Conservation (phyloP, 2,797 vertebrate species). For the Phoeniculus purpureus region DNA sequence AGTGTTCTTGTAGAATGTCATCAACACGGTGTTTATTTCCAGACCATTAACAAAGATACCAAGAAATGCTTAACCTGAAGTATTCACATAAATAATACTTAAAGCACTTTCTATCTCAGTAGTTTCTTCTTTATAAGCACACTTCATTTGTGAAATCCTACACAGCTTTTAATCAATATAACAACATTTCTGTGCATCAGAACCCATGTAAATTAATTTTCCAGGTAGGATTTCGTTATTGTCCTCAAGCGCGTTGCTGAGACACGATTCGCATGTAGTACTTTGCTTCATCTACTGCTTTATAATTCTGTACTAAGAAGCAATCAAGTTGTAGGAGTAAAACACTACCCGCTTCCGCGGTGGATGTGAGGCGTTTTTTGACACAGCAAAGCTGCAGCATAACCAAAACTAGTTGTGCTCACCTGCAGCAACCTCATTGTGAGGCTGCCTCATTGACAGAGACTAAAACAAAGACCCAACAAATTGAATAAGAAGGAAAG, state of each 20-base stretch:
- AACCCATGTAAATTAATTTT: conserved; percentile 30
- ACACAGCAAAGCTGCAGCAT: not conserved
- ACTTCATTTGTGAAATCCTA: not conserved
- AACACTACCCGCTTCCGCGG: not conserved
- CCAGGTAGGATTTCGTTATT: conserved; percentile 4
- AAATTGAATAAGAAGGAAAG: not conserved
- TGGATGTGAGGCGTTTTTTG: not conserved
- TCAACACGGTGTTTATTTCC: not conserved
- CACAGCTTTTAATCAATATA: conserved; percentile 25
- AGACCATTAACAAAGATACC: not conserved
- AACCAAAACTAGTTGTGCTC: not conserved
- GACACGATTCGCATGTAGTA: not conserved
- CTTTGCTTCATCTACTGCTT: not conserved
- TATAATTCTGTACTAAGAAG: not conserved
- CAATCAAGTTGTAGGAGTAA: not conserved
- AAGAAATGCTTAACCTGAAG: not conserved
- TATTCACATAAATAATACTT: too few species aligned
- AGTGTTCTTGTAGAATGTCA: not conserved
- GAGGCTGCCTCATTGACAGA: not conserved
- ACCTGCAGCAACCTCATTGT: not conserved
- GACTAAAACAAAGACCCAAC: not conserved
- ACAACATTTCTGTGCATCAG: not conserved
- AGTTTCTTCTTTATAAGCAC: not conserved
- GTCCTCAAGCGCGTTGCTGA: not conserved
- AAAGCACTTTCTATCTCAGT: not conserved